These are phyloP conservation scores for Botia kubotai DNA, from an alignment of 2,797 vertebrate genomes.

Conservation along the genomic window DNA sequence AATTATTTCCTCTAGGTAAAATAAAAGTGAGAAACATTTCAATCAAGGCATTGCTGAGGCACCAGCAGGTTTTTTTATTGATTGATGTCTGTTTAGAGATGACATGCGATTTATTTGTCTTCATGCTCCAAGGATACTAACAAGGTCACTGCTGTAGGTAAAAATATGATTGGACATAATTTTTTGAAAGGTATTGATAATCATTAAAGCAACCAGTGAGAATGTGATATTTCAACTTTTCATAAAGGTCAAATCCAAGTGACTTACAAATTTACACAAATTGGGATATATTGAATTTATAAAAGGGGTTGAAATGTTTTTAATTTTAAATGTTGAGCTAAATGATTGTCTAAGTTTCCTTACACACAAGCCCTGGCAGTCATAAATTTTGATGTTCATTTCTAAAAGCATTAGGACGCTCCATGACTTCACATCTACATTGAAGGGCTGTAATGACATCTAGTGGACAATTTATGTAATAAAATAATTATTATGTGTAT, in stretches of 20 bases:
- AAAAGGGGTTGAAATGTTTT: too few relatives aligned
- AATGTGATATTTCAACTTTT: background rate
- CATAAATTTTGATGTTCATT: background rate
- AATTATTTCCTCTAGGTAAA: conserved; percentile 1
- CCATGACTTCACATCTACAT: background rate
- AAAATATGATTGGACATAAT: background rate
- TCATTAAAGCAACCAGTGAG: background rate
- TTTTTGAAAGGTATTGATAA: background rate
- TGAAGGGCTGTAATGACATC: conserved; percentile 71
- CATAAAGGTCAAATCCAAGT: background rate
- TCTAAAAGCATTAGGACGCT: background rate
- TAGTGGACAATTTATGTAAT: conserved; percentile 63
- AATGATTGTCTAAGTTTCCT: background rate
- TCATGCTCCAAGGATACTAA: conserved; percentile 1
- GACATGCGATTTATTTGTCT: conserved; percentile 19
- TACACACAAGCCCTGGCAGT: background rate
- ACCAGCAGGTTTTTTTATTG: conserved; percentile 41
- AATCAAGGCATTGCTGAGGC: background rate
- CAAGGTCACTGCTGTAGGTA: conserved; percentile 22
- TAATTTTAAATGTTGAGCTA: background rate
- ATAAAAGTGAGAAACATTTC: conserved; percentile 24
- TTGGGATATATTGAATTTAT: background rate
- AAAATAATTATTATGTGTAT: too few relatives aligned
- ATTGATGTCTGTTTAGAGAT: conserved; percentile 2
- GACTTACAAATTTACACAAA: background rate